Percentiles rank a stretch among this genome's conserved stretches.
These are phyloP conservation scores for Ganaspis sp. DNA, from an alignment of 1,140 invertebrate genomes.

Conservation along the genomic window DNA sequence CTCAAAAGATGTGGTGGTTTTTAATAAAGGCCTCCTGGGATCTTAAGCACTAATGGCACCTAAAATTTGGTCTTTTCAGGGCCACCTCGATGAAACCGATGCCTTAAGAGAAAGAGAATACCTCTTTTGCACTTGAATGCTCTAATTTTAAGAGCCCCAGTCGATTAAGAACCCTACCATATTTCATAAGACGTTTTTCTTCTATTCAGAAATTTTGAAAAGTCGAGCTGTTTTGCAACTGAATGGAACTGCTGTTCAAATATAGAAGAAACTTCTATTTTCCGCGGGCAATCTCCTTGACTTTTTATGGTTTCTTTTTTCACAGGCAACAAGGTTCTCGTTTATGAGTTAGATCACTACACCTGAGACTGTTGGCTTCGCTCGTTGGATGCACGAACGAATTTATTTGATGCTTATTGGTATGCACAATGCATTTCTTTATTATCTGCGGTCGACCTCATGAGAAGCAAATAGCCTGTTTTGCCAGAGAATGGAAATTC, in stretches of 20 bases:
- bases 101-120: neutral
- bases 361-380: neutral
- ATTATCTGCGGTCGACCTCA: constrained; percentile 22
- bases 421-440: constrained; percentile 35
- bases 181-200: constrained; percentile 11
- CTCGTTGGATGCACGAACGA: neutral
- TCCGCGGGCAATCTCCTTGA: constrained; percentile 33
- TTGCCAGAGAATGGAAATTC: constrained; percentile 34
- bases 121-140: constrained; percentile 41
- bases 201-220: constrained; percentile 18
- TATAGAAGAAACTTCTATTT: constrained; percentile 1
- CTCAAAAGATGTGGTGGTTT: neutral
- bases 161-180: constrained; percentile 14
- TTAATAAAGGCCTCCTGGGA: constrained; percentile 2
- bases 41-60: neutral
- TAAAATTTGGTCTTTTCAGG: neutral
- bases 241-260: constrained; percentile 13
- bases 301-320: constrained; percentile 34
- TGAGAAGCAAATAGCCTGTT: constrained; percentile 25
- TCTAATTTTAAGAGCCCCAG: constrained; percentile 32
- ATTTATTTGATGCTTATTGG: constrained; percentile 17
- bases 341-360: neutral
- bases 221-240: constrained; percentile 33
- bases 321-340: neutral
- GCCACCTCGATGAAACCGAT: neutral